Base-by-base conservation (phyloP, 2,888 invertebrate species). In the Ecliptopera silaceata region DNA sequence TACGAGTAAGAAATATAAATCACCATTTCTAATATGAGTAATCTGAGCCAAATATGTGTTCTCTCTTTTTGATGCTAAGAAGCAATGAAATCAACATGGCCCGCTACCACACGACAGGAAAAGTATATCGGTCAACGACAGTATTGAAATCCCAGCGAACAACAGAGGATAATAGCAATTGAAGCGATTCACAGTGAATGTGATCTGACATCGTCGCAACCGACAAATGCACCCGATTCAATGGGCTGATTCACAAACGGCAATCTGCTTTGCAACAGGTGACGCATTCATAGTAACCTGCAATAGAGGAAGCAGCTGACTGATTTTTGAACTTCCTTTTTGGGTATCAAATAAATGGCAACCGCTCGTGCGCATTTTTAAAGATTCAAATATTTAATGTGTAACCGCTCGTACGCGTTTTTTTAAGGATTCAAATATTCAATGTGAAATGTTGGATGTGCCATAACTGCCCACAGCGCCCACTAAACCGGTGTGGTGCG, bases 171-270 rank as follows among this genome's bases (percentile, higher is more conserved):
- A 54, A 49, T 43, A 46, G 46, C 54, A 59, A 59, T 54, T 54
- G 42, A 54, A 45, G 32, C 51, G 22, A 41, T 32, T 44, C 50
- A 55, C 63, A 56, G 59, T 67, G 57, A 68, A 65, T 66, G 63
- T 65, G 61, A 68, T 56, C 39, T 70, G 72, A 74, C 41, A 36
- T 39, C 45, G 46, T 50, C 46, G 29, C 29, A 31, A 50, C 31
- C 34, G 46, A 36, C 44, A 49, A 29, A 41, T 49, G 49, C 53
- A 54, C 78, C 79, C 79, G 77, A 75, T 42, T 71, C 70, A 69
- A 61, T 59, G 60, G 64, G 58, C 61, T 82, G 80, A 83, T 77
- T 83, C 79, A 84, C 77, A 79, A 78, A 78, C 74, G 73, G 68
- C 76, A 73, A 42, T 70, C 69, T 71, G 63, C 66, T 34, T 69